These are phyloP conservation scores for Epinotia nisella DNA, from an alignment of 2,888 invertebrate genomes.

Conservation along the genomic window DNA sequence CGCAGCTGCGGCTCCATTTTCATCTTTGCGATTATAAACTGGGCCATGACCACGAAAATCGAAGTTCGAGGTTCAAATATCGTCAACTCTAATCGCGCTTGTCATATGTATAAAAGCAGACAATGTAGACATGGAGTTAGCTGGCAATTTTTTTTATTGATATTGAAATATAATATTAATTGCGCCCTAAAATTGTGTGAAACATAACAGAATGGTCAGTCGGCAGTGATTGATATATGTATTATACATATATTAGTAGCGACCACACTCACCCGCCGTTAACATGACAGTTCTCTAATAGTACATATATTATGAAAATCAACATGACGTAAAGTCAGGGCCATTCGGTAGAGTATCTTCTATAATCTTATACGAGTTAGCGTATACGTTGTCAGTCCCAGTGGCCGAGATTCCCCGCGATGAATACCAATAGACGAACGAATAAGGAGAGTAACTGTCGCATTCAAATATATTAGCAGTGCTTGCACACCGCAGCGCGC, in stretches of 20 bases:
- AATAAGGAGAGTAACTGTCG: constrained; percentile 45
- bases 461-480: constrained; percentile 44
- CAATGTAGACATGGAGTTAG: no score
- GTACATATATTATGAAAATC: constrained; percentile 1
- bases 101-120: not conserved
- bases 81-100: not conserved
- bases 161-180: no score
- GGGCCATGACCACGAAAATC: not conserved
- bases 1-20: not conserved
- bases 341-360: constrained; percentile 12
- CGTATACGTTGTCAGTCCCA: constrained; percentile 37
- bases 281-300: no score
- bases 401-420: constrained; percentile 42
- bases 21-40: not conserved
- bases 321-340: constrained; percentile 3
- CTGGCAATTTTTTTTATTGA: no score
- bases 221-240: no score
- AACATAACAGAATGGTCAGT: no score
- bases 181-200: no score
- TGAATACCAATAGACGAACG: constrained; percentile 41
- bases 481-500: constrained; percentile 24
- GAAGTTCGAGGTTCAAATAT: not conserved
- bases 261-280: no score
- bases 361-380: not conserved
- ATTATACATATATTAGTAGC: no score